Evolutionary conservation across 2,113 vertebrate species (phyloP).

Genomic region (Polyodon spathula): DNA sequence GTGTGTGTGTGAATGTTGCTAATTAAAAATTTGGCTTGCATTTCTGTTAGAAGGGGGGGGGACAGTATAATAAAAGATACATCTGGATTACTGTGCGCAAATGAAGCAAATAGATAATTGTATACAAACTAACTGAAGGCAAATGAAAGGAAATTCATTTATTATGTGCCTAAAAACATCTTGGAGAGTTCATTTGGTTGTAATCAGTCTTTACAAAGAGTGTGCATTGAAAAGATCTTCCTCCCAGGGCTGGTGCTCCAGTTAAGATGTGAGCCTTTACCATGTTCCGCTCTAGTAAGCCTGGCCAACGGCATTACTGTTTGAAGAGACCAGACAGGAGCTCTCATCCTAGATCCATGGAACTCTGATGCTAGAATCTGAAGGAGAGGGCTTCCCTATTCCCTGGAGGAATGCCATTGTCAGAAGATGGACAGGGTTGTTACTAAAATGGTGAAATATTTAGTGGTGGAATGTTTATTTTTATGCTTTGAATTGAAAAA

Average conservation of each 20-base stretch:
- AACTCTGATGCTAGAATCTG: neutral
- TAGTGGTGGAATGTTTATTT: constrained; percentile 36
- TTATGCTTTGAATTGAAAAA: constrained; percentile 32
- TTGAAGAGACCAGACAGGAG: too few relatives aligned
- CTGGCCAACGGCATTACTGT: too few relatives aligned
- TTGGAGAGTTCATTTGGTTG: too few relatives aligned
- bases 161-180: too few relatives aligned
- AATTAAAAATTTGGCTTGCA: too few relatives aligned
- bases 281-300: too few relatives aligned
- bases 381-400: neutral
- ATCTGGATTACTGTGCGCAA: constrained; percentile 38
- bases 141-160: constrained; percentile 30
- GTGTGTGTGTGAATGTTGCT: too few relatives aligned
- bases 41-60: neutral
- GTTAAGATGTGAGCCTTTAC: too few relatives aligned
- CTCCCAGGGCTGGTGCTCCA: too few relatives aligned
- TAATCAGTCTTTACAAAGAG: too few relatives aligned
- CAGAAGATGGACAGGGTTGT: constrained; percentile 20
- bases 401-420: neutral
- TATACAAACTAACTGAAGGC: constrained; percentile 51
- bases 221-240: too few relatives aligned
- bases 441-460: constrained; percentile 47
- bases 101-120: constrained; percentile 49
- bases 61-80: constrained; percentile 40
- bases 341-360: too few relatives aligned